Base-by-base conservation (phyloP, 1,140 invertebrate species). In the Calliphora vicina region DNA sequence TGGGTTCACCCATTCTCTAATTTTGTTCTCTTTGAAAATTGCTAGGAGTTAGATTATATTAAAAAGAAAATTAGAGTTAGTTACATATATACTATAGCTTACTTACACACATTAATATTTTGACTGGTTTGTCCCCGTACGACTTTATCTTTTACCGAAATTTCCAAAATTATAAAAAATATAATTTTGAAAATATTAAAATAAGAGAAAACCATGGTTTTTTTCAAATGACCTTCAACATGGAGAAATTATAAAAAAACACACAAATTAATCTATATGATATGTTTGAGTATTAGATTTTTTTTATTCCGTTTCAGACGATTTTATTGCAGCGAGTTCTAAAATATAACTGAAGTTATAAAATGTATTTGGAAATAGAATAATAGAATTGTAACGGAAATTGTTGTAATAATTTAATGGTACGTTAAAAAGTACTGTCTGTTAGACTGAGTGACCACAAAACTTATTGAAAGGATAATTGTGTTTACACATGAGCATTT, bases 81-180 rank as follows among this genome's bases (percentile, higher is more conserved):
- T n/a, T n/a, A 29, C 29, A 35, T 35, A 35, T 35, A 35, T 1
- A n/a, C n/a, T n/a, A n/a, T n/a, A n/a, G n/a, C n/a, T 17, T 42
- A 89, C 88, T 89, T 88, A 89, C 88, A 88, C 50, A 89, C 88
- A 87, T 89, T 89, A 71, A 89, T 89, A 82, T 89, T 89, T 72
- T 89, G 88, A 82, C 85, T 88, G 0, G 88, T 89, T 82, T 89
- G 88, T 43, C n/a, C 20, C 2, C 6, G 9, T 1, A 43, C 23
- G n/a, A 43, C 8, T 25, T 17, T 43, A 78, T 43, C 20, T 78
- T 43, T 45, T 25, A 42, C 12, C 2, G 74, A 78, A 43, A 78
- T 78, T 45, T 20, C 25, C 20, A 78, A 45, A 78, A 78, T 43
- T 78, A 78, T 20, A 20, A 78, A 25, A 78, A 78, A 12, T 45